Base-by-base conservation (phyloP, 2,113 vertebrate genomes). In the Clarias gariepinus region DNA sequence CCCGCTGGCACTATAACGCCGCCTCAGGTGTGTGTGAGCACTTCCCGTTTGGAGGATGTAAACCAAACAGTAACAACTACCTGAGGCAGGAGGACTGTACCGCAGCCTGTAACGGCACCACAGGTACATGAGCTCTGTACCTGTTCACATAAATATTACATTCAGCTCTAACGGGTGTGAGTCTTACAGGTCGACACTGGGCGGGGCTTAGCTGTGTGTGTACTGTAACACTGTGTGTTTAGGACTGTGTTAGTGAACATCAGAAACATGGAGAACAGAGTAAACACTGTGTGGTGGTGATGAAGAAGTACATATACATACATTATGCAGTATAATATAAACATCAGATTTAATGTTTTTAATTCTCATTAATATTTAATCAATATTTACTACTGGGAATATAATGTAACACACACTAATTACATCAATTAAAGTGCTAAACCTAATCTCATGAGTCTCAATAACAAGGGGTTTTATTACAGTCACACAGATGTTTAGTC, bases 31-130 rank as follows among this genome's bases (percentile, higher is more conserved):
- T 82, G 30, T 99, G 98, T 85, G 90, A 95, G 84, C 3, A 47
- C 12, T 99, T 99, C 71, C 83, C 23, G 11, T 99, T 94, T 15
- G 98, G 98, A 0, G 98, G 98, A 80, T 99, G 98, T 91, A 94
- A 94, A 79, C 85, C 91, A 61, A 99, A 99, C 91, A 92, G 93
- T 82, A 99, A 99, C 93, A 99, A 99, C 92, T 99, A 95, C 87
- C 88, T 99, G 81, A 73, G 92, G 0, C 41, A 95, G 60, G 82
- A 93, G 0, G 96, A 97, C 63, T 99, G 98, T 89, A 0, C 69
- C 33, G 89, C 92, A 0, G 96, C 97, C 87, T 99, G 98, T 92
- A 90, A 63, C 0, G 91, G 91, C 3, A 90, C 93, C 8, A 86
- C 55, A 89, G 94, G 95, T 95, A 89, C 25, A 9, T 52, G 19